Evolutionary conservation across 1,140 invertebrate genomes (phyloP), one percentile per base, ranked within the genome.

Genomic region (Amyelois transitella): DNA sequence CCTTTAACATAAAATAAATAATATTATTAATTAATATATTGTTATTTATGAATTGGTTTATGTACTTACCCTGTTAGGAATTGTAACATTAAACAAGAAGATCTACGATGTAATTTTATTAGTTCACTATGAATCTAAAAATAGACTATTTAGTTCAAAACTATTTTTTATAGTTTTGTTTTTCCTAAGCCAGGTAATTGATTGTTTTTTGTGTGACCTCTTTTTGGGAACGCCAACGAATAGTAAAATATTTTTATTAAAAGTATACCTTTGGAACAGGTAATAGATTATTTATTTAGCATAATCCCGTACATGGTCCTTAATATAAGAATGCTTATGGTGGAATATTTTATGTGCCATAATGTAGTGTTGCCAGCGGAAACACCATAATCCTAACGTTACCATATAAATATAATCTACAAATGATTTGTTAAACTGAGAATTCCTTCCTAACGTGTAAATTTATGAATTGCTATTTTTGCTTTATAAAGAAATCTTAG

Each of bases 321-420:
- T 80, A 82, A 80, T 82, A 81, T 82, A 83, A 82, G 66, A 81
- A 75, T 74, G 75, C 65, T 58, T 44, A 57, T 57, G 69, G 56
- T 69, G 67, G 70, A 61, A 60, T 66, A 55, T 66, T 67, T 58
- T 72, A 76, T 77, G 83, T 86, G 83, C 83, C 83, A 86, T 86
- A 86, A 66, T 65, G 62, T 71, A 70, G 74, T 77, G 76, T 78
- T 82, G 77, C 75, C 74, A 75, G 72, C 81, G 75, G 69, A 80
- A 80, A 83, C 80, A 86, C 80, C 77, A 81, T 79, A 72, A 57
- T 51, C 51, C 52, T 69, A 75, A 79, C 80, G 79, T 86, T 83
- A 86, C 82, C 82, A 83, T 78, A 67, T 58, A 53, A 71, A 69
- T 70, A 67, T 63, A 60, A 66, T 56, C 49, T 58, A 63, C 57